Evolutionary conservation across 2,888 invertebrate genomes (phyloP), one percentile per base, ranked within the genome.

Genomic region (Tricholauxania praeusta): DNA sequence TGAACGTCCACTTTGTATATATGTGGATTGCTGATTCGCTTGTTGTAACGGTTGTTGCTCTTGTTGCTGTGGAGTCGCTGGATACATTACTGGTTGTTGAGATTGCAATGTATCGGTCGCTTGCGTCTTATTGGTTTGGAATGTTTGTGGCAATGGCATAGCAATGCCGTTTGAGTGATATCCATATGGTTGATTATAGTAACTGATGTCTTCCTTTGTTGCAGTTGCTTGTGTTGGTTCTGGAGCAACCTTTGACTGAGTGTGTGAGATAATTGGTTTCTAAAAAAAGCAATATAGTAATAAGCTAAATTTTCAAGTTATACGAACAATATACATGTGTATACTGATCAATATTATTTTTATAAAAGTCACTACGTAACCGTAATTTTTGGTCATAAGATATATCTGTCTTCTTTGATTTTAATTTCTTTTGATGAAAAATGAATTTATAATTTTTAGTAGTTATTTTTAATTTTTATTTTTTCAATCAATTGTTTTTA

Each of bases 1-100:
- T 81, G 81, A 55, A 76, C 79, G 49, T 7, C 86, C 85, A 75
- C 86, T 86, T 74, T 86, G 86, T 77, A 87, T 87, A 74, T 87
- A 87, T 55, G 81, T 84, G 15, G 84, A 78, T 0, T 82, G 76
- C 72, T 80, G 80, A 8, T 68, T 75, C 17, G 47, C 7, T n/a
- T 14, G 66, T 8, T 60, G 63, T 47, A 39, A 6, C 69, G 15
- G 76, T 15, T 73, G 74, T 71, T 72, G 71, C 48, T 66, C 70
- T 1, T 59, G 28, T 17, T 78, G 76, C n/a, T 19, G 68, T n/a
- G 28, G 6, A 2, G 53, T 60, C 12, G 67, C 67, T 57, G 67
- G 5, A 39, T 28, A 28, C 7, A 39, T 32, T 7, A 39, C 39
- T 39, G n/a, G 49, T 48, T 14, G 49, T 22, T 69, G 68, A 14